A percentile compares a stretch with the other conserved stretches of the same genome.
phyloP scores from a whole-genome alignment of 2,797 vertebrate genomes.

The Brachymystax lenok region DNA sequence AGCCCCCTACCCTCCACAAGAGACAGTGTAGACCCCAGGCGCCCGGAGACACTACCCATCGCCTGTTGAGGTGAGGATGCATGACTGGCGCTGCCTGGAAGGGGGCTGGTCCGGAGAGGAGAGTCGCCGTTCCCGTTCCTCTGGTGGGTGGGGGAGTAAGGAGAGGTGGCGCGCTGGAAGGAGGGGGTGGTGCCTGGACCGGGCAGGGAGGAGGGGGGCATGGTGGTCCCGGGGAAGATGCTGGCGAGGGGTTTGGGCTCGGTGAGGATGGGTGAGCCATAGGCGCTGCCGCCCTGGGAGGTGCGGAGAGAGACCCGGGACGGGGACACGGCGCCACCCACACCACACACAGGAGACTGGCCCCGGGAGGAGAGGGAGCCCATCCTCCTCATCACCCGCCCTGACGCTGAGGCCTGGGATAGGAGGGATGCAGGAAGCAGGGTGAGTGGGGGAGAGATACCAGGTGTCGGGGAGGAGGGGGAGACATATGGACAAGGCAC shows the following conservation, averaged over 20 bases:
- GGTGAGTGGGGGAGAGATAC: conserved; percentile 60
- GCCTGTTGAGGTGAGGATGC: conserved; percentile 49
- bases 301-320: conserved; percentile 86
- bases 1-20: conserved; percentile 79
- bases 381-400: conserved; percentile 86
- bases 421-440: conserved; percentile 58
- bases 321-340: conserved; percentile 81
- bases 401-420: conserved; percentile 64
- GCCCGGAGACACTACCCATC: conserved; percentile 34
- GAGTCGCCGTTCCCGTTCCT: conserved; percentile 52
- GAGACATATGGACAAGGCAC: not conserved
- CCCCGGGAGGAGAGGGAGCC: conserved; percentile 92
- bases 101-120: conserved; percentile 52
- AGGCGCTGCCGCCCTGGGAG: conserved; percentile 88
- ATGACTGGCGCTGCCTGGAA: conserved; percentile 56
- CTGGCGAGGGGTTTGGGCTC: conserved; percentile 84
- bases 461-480: conserved; percentile 41
- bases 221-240: conserved; percentile 83
- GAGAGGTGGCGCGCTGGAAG: conserved; percentile 69
- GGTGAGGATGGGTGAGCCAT: conserved; percentile 85
- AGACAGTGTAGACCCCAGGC: conserved; percentile 84
- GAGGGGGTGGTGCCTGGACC: conserved; percentile 70
- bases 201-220: conserved; percentile 79
- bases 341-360: conserved; percentile 89
- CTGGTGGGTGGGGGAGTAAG: conserved; percentile 50